Base-by-base conservation (phyloP, 2,888 invertebrate species). In the Perizoma affinitatum region DNA sequence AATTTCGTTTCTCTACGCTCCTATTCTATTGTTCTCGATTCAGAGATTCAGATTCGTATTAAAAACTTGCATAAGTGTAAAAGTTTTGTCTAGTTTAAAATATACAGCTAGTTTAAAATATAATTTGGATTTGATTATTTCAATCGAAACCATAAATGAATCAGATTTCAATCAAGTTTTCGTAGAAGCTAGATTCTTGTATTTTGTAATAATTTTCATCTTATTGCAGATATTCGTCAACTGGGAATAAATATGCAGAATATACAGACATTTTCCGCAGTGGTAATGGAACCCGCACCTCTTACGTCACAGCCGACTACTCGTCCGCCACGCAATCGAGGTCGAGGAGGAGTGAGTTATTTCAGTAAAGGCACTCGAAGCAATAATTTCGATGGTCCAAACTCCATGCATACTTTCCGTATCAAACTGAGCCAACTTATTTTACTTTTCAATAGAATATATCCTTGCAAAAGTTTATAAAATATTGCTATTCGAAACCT, bases 1-100 rank as follows among this genome's bases (percentile, higher is more conserved):
- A 81, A 83, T 83, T 80, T 80, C 77, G 75, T 80, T 74, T 71
- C 68, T 64, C 54, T 59, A 58, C 58, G 33, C 59, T 62, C 59
- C 54, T 61, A 66, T 69, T 68, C 65, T 67, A 68, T 69, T 67
- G 67, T 68, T 56, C 67, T 58, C 56, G 63, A 69, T 67, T 69
- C 60, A 65, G 58, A 54, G 63, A 69, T 67, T 69, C 60, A 65
- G 60, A 66, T 66, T 63, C 64, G 60, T 63, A 65, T 63, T 65
- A 62, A 65, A 66, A 68, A 65, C 55, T 65, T 61, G 55, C 48
- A 40, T 38, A 34, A 65, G 58, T 54, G 22, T 41, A 34, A 11
- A 63, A 68, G 58, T 63, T 68, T 63, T 58, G 40, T 45, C 44
- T 48, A 57, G 54, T 59, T 61, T 58, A 58, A 54, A 52, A 49